A percentile compares a stretch with the other conserved stretches of the same genome.
phyloP scores from a whole-genome alignment of 92 coral and sea anemone species.

The Porites cylindrica region DNA sequence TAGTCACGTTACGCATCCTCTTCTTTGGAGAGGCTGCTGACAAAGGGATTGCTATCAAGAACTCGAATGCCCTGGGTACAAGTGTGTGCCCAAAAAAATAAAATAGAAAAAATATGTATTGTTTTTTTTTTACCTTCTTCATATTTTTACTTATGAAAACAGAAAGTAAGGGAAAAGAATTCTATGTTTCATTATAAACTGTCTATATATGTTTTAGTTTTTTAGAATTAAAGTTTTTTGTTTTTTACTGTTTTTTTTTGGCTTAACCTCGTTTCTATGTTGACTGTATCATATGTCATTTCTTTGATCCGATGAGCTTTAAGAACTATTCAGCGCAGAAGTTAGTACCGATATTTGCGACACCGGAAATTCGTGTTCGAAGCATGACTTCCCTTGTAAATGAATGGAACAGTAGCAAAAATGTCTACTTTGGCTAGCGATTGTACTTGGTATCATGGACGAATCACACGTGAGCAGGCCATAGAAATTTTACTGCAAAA shows the following conservation, averaged over 20 bases:
- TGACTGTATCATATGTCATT: conserved; percentile 3
- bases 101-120: background rate
- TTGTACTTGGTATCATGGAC: conserved; percentile 91
- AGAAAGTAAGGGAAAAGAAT: background rate
- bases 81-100: background rate
- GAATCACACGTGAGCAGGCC: conserved; percentile 91
- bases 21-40: background rate
- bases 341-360: background rate
- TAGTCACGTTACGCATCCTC: background rate
- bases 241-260: background rate
- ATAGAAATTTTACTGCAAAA: conserved; percentile 77
- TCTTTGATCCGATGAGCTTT: background rate
- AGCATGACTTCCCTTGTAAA: conserved; percentile 1
- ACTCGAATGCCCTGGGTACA: background rate
- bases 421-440: conserved; percentile 64
- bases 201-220: background rate
- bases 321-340: background rate
- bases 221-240: background rate
- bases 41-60: background rate
- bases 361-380: conserved; percentile 24
- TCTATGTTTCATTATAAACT: background rate
- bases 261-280: conserved; percentile 42
- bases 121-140: background rate
- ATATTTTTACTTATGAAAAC: background rate
- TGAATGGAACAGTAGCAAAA: background rate